Percentiles rank a stretch among this genome's conserved stretches.
Evolutionary conservation across 1,140 invertebrate species (phyloP).

Genomic region (Chrysomallon squamiferum): DNA sequence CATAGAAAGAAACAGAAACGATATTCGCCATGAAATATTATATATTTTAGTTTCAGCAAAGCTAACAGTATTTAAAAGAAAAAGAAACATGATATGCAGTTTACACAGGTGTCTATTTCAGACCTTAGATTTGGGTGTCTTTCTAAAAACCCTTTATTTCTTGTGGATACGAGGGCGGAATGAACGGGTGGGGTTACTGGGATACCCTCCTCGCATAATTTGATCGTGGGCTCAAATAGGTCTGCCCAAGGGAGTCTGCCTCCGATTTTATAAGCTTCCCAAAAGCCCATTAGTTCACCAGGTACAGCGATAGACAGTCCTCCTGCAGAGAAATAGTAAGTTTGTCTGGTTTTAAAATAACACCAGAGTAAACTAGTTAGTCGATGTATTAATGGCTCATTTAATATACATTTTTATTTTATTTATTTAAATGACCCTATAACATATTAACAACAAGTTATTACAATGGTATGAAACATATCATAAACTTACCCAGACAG

Average conservation of each 20-base stretch:
- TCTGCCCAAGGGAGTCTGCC: constrained; percentile 78
- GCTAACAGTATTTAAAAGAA: no score
- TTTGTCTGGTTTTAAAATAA: neutral
- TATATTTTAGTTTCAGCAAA: no score
- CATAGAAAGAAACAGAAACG: no score
- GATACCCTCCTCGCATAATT: constrained; percentile 51
- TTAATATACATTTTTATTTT: neutral
- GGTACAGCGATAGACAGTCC: constrained; percentile 83
- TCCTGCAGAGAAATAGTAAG: constrained; percentile 71
- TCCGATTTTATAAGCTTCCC: constrained; percentile 80
- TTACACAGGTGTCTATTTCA: no score
- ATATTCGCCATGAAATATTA: no score
- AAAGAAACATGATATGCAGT: no score
- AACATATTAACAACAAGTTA: no score
- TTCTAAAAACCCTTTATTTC: no score
- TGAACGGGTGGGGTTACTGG: constrained; percentile 26
- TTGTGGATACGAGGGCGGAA: no score
- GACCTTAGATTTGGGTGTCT: no score
- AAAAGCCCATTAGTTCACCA: constrained; percentile 88
- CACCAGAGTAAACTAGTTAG: neutral
- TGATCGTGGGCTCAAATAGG: constrained; percentile 76
- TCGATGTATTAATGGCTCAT: neutral
- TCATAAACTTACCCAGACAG: no score
- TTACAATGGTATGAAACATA: no score
- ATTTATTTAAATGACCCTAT: neutral